A percentile compares a stretch with the other conserved stretches of the same genome.
Evolutionary conservation across 2,113 vertebrate genomes (phyloP).

Genomic region (Electrona antarctica): DNA sequence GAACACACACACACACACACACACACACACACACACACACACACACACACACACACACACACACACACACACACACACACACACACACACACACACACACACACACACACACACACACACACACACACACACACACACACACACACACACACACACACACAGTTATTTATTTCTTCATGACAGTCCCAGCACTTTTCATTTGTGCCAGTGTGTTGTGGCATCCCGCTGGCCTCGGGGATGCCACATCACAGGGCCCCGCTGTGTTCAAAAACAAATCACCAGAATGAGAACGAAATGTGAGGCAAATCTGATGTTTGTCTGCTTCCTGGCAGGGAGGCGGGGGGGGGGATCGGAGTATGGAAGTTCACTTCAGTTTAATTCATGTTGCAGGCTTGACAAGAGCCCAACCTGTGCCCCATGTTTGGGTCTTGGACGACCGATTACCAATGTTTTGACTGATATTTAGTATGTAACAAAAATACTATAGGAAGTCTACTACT

Average conservation of each 20-base stretch:
- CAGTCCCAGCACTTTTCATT: slow-evolving; percentile 40
- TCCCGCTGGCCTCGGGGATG: slow-evolving; percentile 22
- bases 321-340: no score
- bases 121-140: slow-evolving; percentile 2
- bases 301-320: slow-evolving; percentile 37
- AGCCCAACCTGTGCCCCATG: no score
- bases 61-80: slow-evolving; percentile 7
- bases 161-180: slow-evolving; percentile 9
- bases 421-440: no score
- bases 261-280: slow-evolving; percentile 57
- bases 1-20: slow-evolving; percentile 10
- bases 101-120: slow-evolving; percentile 20
- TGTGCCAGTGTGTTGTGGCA: slow-evolving; percentile 26
- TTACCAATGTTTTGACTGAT: no score
- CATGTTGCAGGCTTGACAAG: no score
- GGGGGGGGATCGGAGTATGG: no score
- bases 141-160: slow-evolving; percentile 6
- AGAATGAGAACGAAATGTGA: slow-evolving; percentile 36
- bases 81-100: not conserved
- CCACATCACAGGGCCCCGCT: slow-evolving; percentile 54
- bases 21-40: slow-evolving; percentile 2
- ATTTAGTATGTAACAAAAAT: no score
- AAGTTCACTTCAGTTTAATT: no score
- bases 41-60: slow-evolving; percentile 12
- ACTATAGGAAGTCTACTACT: no score